Base-by-base conservation (phyloP, 2,888 invertebrate species). In the Eilema sororculum region DNA sequence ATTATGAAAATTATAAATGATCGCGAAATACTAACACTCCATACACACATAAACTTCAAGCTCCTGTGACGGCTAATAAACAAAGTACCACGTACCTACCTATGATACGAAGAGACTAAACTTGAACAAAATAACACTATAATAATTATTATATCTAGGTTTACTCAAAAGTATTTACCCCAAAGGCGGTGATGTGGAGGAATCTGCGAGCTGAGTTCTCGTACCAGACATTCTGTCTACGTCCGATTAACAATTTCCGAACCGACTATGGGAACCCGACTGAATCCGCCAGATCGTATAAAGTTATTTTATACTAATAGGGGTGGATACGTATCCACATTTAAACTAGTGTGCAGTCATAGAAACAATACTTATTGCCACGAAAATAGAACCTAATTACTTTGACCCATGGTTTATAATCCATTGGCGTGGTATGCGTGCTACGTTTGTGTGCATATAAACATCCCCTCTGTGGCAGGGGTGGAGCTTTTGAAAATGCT, bases 151-250 rank as follows among this genome's bases (percentile, higher is more conserved):
- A 24, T 5, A 16, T 13, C 22, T 16, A 22, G 37, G 13, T 22
- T 24, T 24, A 9, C 2, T 0, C 28, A 52, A n/a, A n/a, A n/a
- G n/a, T 8, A 4, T 37, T 88, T 92, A 96, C 97, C 96, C 97
- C 69, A 97, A 92, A 25, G 97, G 96, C 5, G 97, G 97, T 6
- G 97, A 97, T 0, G 97, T 97, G 0, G 97, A 94, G 0, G 94
- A 97, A 86, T 97, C 97, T 0, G 97, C 97, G 65, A 97, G 88
- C 85, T 97, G 97, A 74, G 96, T 95, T 76, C 97, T 93, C 28
- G 96, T 82, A 33, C 89, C 89, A 12, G 95, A 91, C 95, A 95
- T 95, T 33, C 41, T 76, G 67, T 41, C 9, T 59, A 30, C 66
- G 28, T 30, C 57, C 22, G 33, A 30, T 61, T 68, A 68, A 73